phyloP scores from a whole-genome alignment of 2,797 vertebrate species.

The Oceanodroma leucorhoa region DNA sequence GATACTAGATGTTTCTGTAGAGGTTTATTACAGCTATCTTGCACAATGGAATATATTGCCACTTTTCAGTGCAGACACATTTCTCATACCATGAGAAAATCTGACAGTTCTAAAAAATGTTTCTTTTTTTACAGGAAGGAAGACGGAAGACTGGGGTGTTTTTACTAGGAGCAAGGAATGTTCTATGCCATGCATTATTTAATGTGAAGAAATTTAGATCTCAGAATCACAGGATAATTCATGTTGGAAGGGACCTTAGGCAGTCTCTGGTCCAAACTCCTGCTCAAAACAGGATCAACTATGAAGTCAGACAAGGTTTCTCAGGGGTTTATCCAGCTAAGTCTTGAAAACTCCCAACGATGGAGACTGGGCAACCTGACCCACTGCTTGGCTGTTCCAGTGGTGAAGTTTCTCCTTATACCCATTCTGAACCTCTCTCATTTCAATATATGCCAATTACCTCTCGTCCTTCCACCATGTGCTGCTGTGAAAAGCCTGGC shows the following conservation, averaged over 20 bases:
- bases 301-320: background rate
- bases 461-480: background rate
- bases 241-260: background rate
- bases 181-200: constrained; percentile 29
- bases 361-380: background rate
- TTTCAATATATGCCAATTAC: background rate
- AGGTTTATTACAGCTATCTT: background rate
- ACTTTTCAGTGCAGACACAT: background rate
- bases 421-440: background rate
- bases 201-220: background rate
- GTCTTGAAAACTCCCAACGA: background rate
- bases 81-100: constrained; percentile 10
- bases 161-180: constrained; percentile 12
- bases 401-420: background rate
- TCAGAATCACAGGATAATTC: background rate
- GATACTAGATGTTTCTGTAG: background rate
- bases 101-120: constrained; percentile 2
- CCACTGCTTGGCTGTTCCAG: background rate
- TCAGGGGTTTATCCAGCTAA: background rate
- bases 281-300: background rate
- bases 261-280: background rate
- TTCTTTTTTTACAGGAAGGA: background rate
- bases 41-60: background rate
- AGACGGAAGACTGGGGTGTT: background rate
- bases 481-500: background rate